Evolutionary conservation across 2,888 invertebrate species (phyloP), one percentile per base, ranked within the genome.

Genomic region (Spatulosminthurus flaviceps): DNA sequence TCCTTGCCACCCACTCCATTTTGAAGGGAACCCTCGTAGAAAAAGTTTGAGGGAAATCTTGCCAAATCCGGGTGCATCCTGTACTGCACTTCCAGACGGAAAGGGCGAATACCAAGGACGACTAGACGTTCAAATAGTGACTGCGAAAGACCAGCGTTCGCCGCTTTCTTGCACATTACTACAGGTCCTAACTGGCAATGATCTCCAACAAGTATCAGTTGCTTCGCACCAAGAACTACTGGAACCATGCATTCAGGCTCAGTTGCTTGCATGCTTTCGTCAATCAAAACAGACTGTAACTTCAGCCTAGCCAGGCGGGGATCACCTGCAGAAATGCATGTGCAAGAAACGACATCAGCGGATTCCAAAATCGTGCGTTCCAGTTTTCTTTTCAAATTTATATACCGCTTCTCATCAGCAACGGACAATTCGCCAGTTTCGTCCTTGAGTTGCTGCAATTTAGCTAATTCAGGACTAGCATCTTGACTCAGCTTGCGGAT

Each of bases 151-250:
- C 99, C 99, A 0, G 99, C 98, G 77, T 95, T 92, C 0, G 98
- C 97, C 0, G 99, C 98, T 87, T 98, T 97, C 88, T 98, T 98
- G 89, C 98, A 98, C 97, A 98, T 98, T 0, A 99, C 98, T 0
- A 99, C 98, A 0, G 98, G 99, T 0, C 98, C 98, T 81, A 99
- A 90, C 88, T 99, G 99, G 87, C 99, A 99, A 87, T 99, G 99
- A 88, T 99, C 99, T 16, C 99, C 99, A 0, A 99, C 99, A 1
- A 99, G 91, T 83, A 99, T 97, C 76, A 99, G 89, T 89, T 90
- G 86, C 85, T 97, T 93, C 9, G 98, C 98, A 16, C 99, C 99
- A 4, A 98, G 90, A 0, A 99, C 97, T 0, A 99, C 97, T 0
- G 99, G 98, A 22, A 99, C 98, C 97, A 99, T 97, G 87, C 98